Conservation (phyloP, 2,888 invertebrate species). For the Incurvaria masculella region DNA sequence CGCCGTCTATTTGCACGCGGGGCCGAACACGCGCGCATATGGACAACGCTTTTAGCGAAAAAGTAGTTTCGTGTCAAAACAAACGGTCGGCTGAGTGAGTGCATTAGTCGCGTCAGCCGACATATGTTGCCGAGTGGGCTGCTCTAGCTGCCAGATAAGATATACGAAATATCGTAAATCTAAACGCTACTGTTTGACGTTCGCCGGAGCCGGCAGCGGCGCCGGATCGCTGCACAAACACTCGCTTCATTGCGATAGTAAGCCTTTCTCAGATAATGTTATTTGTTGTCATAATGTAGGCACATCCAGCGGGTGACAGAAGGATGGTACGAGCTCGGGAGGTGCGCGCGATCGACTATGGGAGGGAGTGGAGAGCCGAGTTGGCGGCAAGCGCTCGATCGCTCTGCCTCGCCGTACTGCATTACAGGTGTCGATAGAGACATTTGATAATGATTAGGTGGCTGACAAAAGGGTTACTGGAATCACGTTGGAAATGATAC, state of each 20-base stretch:
- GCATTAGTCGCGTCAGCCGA: slow-evolving; percentile 42
- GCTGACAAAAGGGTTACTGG: too few relatives aligned
- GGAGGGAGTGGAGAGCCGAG: neutral
- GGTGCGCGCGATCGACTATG: neutral
- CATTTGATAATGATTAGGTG: too few relatives aligned
- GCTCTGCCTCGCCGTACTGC: too few relatives aligned
- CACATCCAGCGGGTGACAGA: neutral
- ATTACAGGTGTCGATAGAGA: too few relatives aligned
- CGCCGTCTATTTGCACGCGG: too few relatives aligned
- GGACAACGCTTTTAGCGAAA: neutral
- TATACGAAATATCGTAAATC: slow-evolving; percentile 53
- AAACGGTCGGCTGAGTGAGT: slow-evolving; percentile 12
- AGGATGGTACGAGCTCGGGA: neutral
- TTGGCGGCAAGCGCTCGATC: too few relatives aligned
- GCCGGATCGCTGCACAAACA: neutral
- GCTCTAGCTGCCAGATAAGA: slow-evolving; percentile 45
- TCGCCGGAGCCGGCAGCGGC: neutral
- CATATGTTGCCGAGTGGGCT: slow-evolving; percentile 50
- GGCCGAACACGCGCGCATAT: neutral
- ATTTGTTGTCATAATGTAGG: neutral
- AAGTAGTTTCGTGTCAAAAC: neutral
- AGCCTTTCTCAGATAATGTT: neutral
- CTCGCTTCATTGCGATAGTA: neutral
- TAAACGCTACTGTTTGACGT: slow-evolving; percentile 50
- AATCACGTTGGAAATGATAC: too few relatives aligned